Evolutionary conservation across 2,888 invertebrate species (phyloP).

Genomic region (Ametastegia equiseti): DNA sequence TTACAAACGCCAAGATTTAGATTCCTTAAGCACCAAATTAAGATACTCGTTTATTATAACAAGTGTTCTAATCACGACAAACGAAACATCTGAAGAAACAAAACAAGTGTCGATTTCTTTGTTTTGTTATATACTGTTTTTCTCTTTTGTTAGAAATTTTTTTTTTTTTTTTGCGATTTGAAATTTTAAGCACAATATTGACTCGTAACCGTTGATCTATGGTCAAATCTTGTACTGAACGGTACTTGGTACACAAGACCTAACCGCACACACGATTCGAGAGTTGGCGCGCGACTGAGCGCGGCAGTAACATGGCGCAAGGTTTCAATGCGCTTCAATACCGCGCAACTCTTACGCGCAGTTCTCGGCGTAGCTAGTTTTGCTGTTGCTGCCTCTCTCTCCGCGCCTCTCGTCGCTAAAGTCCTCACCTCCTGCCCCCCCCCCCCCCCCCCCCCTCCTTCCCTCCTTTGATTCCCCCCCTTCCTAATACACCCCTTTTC

Average conservation of each 20-base stretch:
- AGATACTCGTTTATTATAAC: neutral
- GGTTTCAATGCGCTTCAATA: slow-evolving; percentile 70
- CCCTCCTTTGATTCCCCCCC: too few relatives aligned
- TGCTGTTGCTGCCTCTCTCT: slow-evolving; percentile 77
- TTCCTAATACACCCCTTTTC: slow-evolving; percentile 43
- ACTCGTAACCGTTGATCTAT: neutral
- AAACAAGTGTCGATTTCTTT: neutral
- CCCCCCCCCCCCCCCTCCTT: neutral
- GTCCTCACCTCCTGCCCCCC: slow-evolving; percentile 18
- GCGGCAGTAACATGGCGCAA: slow-evolving; percentile 72
- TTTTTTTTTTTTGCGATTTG: slow-evolving; percentile 11
- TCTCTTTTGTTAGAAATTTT: slow-evolving; percentile 11
- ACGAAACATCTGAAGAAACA: too few relatives aligned
- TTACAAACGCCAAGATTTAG: neutral
- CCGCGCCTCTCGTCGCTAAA: slow-evolving; percentile 19
- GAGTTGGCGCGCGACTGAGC: slow-evolving; percentile 74
- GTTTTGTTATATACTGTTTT: neutral
- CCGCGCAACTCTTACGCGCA: slow-evolving; percentile 71
- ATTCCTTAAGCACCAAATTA: neutral
- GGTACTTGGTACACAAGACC: neutral
- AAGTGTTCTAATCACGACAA: neutral
- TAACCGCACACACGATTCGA: slow-evolving; percentile 58
- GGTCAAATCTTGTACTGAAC: neutral
- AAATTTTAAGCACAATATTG: neutral
- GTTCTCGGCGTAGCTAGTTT: slow-evolving; percentile 76